Evolutionary conservation across 2,888 invertebrate species (phyloP), one percentile per base, ranked within the genome.

Genomic region (Pseudococcus jackbeardsleyi): DNA sequence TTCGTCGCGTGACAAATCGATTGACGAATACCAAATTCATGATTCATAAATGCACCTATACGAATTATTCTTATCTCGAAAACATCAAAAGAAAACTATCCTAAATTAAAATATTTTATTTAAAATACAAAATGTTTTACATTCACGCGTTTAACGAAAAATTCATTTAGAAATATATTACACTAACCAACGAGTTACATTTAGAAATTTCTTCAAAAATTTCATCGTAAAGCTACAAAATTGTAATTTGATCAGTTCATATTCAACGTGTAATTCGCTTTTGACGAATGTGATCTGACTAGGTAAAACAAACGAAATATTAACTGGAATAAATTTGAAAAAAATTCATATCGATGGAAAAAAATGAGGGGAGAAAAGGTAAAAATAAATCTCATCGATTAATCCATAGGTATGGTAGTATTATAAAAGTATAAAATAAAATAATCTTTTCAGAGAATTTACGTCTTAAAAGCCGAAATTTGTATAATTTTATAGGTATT

Each of bases 61-160:
- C 26, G 26, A 33, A 33, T 2, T 33, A 33, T 33, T 33, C 26
- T 33, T 2, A 33, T 33, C 26, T 33, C 26, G 26, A 33, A 33
- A 33, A 33, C 3, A 33, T 33, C 26, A 33, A 79, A 79, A 42
- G 11, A 39, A 77, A 39, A 42, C 79, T 79, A 42, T 79, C 19
- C 79, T 79, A 79, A 79, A 79, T 79, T 79, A 79, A 79, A 79
- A 79, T 79, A 79, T 79, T 79, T 79, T 79, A 79, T 79, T 79
- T 79, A 79, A 79, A 79, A 79, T 79, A 79, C 79, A 79, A 79
- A 79, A 79, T 79, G 79, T 79, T 79, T 72, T 79, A 79, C 79
- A 79, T 79, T 79, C 79, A 79, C 79, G 79, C 42, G 42, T 79
- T 79, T 79, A 79, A 79, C 79, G 42, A 79, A 79, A 42, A 79